A percentile compares a stretch with the other conserved stretches of the same genome.
Evolutionary conservation across 1,140 invertebrate genomes (phyloP).

Genomic region (Ceratitis capitata): DNA sequence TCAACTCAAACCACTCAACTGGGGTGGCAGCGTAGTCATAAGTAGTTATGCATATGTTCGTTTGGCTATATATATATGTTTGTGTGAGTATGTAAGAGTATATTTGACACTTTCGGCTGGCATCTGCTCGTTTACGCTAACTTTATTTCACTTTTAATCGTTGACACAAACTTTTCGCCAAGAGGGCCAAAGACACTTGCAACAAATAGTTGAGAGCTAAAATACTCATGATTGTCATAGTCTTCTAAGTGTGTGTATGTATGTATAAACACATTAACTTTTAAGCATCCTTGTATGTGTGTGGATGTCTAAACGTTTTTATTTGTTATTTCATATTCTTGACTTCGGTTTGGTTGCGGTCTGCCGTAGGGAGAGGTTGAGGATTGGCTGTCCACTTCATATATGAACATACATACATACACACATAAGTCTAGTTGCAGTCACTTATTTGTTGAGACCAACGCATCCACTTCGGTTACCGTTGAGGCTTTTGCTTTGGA

Average conservation of each 20-base stretch:
- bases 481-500: neutral
- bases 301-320: neutral
- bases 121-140: conserved; percentile 30
- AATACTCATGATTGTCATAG: conserved; percentile 33
- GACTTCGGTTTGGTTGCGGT: neutral
- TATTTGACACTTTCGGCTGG: neutral
- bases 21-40: neutral
- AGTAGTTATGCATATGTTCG: neutral
- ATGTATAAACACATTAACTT: neutral
- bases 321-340: neutral
- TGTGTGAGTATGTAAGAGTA: neutral
- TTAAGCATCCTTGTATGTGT: neutral
- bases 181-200: conserved; percentile 10
- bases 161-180: conserved; percentile 21
- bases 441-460: neutral
- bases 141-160: conserved; percentile 37
- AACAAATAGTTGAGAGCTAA: conserved; percentile 4
- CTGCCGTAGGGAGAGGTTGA: neutral
- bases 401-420: too few species aligned
- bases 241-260: neutral
- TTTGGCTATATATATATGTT: neutral
- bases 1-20: neutral
- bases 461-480: conserved; percentile 19
- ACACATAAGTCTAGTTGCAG: too few species aligned
- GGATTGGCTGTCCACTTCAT: neutral